A percentile compares a stretch with the other conserved stretches of the same genome.
Evolutionary conservation across 2,888 invertebrate genomes (phyloP).

Genomic region (Dascillus cervinus): DNA sequence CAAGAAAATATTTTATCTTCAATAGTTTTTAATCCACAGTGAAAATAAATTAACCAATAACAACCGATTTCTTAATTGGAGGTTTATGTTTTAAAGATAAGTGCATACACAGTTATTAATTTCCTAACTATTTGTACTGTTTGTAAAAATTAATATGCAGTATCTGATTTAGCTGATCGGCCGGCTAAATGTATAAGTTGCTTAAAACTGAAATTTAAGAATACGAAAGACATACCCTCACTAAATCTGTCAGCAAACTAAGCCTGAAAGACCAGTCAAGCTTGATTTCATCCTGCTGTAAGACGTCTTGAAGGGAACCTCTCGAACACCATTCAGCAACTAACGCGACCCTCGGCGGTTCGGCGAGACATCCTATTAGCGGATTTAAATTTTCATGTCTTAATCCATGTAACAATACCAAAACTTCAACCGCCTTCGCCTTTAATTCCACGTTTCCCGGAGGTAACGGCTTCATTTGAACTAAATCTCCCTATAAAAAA

Average conservation of each 20-base stretch:
- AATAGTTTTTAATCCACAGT: too few species aligned
- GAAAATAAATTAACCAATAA: too few species aligned
- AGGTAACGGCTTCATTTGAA: constrained; percentile 75
- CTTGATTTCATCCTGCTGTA: constrained; percentile 83
- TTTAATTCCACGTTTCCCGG: constrained; percentile 62
- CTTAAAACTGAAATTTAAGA: too few species aligned
- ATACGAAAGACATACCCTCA: constrained; percentile 69
- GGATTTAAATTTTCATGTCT: constrained; percentile 89
- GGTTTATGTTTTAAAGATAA: too few species aligned
- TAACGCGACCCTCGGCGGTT: constrained; percentile 67
- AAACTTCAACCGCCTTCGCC: constrained; percentile 69
- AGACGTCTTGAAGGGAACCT: constrained; percentile 81
- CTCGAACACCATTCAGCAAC: constrained; percentile 84
- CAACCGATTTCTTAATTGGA: too few species aligned
- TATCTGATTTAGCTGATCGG: too few species aligned
- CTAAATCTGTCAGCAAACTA: constrained; percentile 86
- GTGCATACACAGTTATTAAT: too few species aligned
- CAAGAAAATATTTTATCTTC: too few species aligned
- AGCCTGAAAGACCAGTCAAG: constrained; percentile 94
- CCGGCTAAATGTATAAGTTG: too few species aligned
- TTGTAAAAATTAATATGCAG: too few species aligned
- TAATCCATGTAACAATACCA: constrained; percentile 73
- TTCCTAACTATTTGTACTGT: too few species aligned
- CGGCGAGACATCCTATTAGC: constrained; percentile 77
- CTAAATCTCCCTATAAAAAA: constrained; percentile 70